phyloP scores from a whole-genome alignment of 2,113 vertebrate species.

The Alligator sinensis region DNA sequence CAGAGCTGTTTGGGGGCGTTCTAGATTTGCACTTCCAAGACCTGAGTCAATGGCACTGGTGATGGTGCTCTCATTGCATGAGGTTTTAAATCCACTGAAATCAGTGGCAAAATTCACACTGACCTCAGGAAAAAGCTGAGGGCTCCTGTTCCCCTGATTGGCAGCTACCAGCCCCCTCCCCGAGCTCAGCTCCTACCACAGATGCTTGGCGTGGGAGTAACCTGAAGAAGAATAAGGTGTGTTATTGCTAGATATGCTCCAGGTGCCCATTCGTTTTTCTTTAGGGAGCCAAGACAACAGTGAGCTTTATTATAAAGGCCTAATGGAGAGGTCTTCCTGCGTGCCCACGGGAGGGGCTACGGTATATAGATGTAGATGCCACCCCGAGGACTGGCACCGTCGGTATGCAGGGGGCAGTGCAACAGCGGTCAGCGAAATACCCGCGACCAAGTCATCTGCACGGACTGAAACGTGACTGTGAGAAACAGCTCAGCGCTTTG shows the following conservation, averaged over 20 bases:
- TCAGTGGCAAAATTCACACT: neutral
- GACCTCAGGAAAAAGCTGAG: neutral
- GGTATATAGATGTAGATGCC: rapidly evolving
- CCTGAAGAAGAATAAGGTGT: neutral
- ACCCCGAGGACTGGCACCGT: neutral
- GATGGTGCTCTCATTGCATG: neutral
- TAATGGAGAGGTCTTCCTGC: neutral
- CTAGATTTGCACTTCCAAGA: neutral
- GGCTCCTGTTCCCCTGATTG: neutral
- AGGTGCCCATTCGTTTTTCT: neutral
- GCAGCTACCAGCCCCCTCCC: neutral
- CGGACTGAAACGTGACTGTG: rapidly evolving
- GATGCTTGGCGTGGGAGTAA: neutral
- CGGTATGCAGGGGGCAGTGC: neutral
- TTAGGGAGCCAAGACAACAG: neutral
- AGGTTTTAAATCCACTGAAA: neutral
- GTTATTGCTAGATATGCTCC: neutral
- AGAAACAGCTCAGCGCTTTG: neutral
- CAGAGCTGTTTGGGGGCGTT: neutral
- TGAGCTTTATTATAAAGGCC: neutral
- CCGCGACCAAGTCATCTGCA: rapidly evolving
- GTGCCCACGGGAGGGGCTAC: neutral
- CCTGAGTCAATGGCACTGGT: neutral
- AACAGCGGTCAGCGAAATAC: rapidly evolving
- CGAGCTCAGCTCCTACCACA: neutral